Base-by-base conservation (phyloP, 2,888 invertebrate species). In the Nezara viridula region DNA sequence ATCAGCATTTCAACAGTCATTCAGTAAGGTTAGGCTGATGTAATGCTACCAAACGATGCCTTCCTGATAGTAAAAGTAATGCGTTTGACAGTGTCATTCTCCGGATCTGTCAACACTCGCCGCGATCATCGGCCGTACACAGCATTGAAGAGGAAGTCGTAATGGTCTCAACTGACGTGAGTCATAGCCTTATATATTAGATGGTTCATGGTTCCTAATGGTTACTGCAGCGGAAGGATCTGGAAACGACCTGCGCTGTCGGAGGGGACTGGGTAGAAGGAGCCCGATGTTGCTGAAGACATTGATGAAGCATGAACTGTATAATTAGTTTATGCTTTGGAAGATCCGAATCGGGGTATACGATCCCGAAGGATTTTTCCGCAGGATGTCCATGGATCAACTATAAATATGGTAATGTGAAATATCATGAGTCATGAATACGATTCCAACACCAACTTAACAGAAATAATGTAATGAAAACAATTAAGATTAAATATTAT, bases 91-190 rank as follows among this genome's bases (percentile, higher is more conserved):
- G 66, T 37, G 19, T 32, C 66, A 73, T 37, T 37, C 32, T 73
- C 66, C 16, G 66, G 66, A 73, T 37, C 66, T 73, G 66, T 73
- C 66, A 73, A 73, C 32, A 73, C 32, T 21, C 32, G 16, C 21
- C 2, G 32, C 37, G 32, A 73, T 73, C 66, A 21, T 10, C 10
- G 44, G 44, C n/a, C n/a, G 44, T 44, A 10, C 10, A 44, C 44
- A 44, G 7, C 5, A 10, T 37, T 73, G 66, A 73, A 73, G 66
- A 73, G 66, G 66, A 73, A 73, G 66, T 73, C 32, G 10, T 73
- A 73, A 73, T 73, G 66, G 32, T 21, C 66, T 73, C 66, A 73
- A 73, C 66, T 73, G 66, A 73, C 66, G 37, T 73, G 66, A 73
- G 66, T 73, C 66, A 73, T 19, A 73, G 66, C 66, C 37, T 73